Percentiles rank a stretch among this genome's conserved stretches.
Conservation (phyloP, 2,888 invertebrate genomes). For the Caenorhabditis sp. region DNA sequence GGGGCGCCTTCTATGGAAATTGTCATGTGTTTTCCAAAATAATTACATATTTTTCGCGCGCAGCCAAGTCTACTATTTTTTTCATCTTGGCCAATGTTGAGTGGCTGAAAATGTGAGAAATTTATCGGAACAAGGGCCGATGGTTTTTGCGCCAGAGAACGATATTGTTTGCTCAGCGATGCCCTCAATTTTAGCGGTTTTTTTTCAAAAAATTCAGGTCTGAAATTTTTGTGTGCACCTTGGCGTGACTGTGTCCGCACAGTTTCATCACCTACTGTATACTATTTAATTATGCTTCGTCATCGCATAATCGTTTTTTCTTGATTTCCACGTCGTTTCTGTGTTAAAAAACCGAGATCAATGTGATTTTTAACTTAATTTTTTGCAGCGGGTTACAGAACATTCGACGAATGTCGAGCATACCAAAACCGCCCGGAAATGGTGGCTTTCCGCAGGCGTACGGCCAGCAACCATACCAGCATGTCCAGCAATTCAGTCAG, state of each 20-base stretch:
- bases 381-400: constrained; percentile 52
- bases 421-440: constrained; percentile 48
- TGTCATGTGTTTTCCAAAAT: constrained; percentile 20
- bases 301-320: neutral
- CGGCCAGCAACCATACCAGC: constrained; percentile 56
- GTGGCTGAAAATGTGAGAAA: neutral
- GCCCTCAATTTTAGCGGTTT: neutral
- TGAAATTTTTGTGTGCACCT: constrained; percentile 12
- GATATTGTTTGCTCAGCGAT: constrained; percentile 24
- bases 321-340: constrained; percentile 3
- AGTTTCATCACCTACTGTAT: constrained; percentile 1
- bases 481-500: constrained; percentile 55
- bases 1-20: constrained; percentile 6
- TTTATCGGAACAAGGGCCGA: neutral
- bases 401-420: constrained; percentile 48
- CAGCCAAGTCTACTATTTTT: neutral
- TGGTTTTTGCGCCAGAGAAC: constrained; percentile 9
- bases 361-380: neutral
- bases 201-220: neutral
- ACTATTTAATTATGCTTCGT: neutral
- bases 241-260: constrained; percentile 21
- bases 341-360: neutral
- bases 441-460: constrained; percentile 66
- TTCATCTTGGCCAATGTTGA: too few species aligned
- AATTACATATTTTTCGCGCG: constrained; percentile 24